These are phyloP conservation scores for Hirtodrosophila duncani DNA, from an alignment of 2,888 invertebrate genomes.

Conservation along the genomic window DNA sequence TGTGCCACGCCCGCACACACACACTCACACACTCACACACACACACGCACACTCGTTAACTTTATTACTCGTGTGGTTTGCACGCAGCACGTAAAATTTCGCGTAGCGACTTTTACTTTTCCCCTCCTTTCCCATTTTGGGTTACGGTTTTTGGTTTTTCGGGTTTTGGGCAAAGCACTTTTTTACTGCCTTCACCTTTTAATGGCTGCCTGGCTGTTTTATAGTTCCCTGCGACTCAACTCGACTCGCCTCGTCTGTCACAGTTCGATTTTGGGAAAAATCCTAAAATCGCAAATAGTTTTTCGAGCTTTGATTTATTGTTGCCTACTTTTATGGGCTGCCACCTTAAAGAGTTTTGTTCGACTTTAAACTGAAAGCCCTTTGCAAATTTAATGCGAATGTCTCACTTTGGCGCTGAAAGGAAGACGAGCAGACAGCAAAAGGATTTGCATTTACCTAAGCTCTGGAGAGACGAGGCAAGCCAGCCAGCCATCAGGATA, in stretches of 20 bases:
- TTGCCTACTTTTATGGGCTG: conserved; percentile 30
- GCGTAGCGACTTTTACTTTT: conserved; percentile 46
- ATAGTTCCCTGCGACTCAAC: conserved; percentile 31
- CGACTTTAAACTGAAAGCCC: neutral
- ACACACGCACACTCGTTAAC: conserved; percentile 44
- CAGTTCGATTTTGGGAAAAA: too few species aligned
- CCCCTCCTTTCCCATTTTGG: conserved; percentile 4
- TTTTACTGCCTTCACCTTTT: conserved; percentile 42
- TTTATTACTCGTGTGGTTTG: conserved; percentile 55
- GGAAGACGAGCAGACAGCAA: conserved; percentile 24
- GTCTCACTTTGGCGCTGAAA: conserved; percentile 36
- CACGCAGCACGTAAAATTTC: conserved; percentile 33
- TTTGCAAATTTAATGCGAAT: conserved; percentile 42
- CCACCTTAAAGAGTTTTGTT: too few species aligned
- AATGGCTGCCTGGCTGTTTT: conserved; percentile 29
- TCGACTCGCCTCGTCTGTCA: conserved; percentile 32
- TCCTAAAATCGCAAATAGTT: conserved; percentile 51
- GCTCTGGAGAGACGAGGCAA: conserved; percentile 38
- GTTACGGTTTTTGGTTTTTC: conserved; percentile 3
- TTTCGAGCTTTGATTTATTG: conserved; percentile 52
- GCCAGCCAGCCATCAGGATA: conserved; percentile 3
- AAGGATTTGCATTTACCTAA: conserved; percentile 55
- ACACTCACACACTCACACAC: conserved; percentile 12
- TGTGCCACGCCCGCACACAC: neutral
- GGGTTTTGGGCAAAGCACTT: conserved; percentile 28